Percentiles rank a stretch among this genome's conserved stretches.
These are phyloP conservation scores for Pyrocephalus nanus DNA, from an alignment of 2,797 vertebrate species.

Conservation along the genomic window DNA sequence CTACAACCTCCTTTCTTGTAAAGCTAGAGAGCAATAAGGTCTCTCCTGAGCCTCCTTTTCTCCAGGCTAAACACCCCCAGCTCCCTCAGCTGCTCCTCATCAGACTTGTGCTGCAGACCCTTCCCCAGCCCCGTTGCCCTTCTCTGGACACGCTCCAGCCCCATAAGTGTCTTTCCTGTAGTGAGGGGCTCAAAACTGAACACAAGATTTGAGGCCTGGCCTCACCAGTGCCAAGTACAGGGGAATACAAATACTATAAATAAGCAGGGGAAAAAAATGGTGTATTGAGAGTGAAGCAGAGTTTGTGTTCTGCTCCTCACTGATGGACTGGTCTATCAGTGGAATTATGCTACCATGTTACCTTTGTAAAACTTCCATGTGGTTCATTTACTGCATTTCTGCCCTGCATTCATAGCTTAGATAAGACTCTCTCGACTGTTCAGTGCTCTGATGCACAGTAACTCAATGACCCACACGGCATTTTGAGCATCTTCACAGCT, in stretches of 20 bases:
- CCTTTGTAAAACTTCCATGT: background rate
- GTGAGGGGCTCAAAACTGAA: background rate
- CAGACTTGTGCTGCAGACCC: background rate
- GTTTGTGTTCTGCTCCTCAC: background rate
- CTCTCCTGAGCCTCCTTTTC: background rate
- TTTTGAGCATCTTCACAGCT: slow-evolving; percentile 18
- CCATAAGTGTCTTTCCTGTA: background rate
- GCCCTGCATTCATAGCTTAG: background rate
- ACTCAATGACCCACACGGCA: slow-evolving; percentile 5
- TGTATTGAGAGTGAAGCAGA: background rate
- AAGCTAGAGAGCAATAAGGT: background rate
- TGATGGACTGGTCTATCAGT: background rate
- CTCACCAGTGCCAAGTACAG: background rate
- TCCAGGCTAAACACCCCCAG: background rate
- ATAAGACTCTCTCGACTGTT: background rate
- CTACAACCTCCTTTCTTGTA: background rate
- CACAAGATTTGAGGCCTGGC: background rate
- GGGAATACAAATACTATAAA: background rate
- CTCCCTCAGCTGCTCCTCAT: background rate
- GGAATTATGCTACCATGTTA: background rate
- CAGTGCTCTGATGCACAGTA: background rate
- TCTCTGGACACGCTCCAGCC: background rate
- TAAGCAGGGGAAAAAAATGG: background rate
- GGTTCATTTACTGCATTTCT: slow-evolving; percentile 14
- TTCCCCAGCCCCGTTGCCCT: background rate